phyloP scores from a whole-genome alignment of 2,888 invertebrate genomes.

The Tipula confusa region DNA sequence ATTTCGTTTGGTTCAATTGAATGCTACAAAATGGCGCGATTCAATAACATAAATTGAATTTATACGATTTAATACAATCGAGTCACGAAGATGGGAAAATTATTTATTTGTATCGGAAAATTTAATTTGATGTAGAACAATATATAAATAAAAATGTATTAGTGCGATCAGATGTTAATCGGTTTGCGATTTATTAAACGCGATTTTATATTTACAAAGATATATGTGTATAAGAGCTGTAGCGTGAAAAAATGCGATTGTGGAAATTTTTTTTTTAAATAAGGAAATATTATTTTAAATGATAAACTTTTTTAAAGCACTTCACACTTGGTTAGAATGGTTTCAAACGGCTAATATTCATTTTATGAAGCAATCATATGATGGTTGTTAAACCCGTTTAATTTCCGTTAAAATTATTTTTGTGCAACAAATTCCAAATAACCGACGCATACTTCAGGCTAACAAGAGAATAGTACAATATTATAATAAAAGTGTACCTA shows the following conservation, averaged over 20 bases:
- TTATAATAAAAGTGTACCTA: too few relatives aligned
- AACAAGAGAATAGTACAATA: too few relatives aligned
- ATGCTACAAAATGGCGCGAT: neutral
- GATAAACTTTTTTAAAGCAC: neutral
- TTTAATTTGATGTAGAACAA: neutral
- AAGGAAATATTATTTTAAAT: neutral
- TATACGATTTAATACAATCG: neutral
- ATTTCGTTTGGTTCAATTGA: neutral
- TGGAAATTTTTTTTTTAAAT: neutral
- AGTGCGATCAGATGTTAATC: neutral
- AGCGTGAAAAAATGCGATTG: conserved; percentile 15
- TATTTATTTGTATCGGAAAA: neutral
- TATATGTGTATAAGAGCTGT: neutral
- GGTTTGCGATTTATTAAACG: neutral
- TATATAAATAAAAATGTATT: neutral
- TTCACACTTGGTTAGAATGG: neutral
- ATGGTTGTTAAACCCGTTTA: too few relatives aligned
- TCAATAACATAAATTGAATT: neutral
- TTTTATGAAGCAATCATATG: too few relatives aligned
- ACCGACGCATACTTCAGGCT: too few relatives aligned
- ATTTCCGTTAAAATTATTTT: too few relatives aligned
- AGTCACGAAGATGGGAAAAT: neutral
- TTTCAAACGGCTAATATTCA: too few relatives aligned
- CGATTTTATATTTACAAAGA: neutral
- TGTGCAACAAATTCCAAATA: too few relatives aligned